A percentile compares a stretch with the other conserved stretches of the same genome.
These are phyloP conservation scores for Verasper variegatus DNA, from an alignment of 2,113 vertebrate species.

Conservation along the genomic window DNA sequence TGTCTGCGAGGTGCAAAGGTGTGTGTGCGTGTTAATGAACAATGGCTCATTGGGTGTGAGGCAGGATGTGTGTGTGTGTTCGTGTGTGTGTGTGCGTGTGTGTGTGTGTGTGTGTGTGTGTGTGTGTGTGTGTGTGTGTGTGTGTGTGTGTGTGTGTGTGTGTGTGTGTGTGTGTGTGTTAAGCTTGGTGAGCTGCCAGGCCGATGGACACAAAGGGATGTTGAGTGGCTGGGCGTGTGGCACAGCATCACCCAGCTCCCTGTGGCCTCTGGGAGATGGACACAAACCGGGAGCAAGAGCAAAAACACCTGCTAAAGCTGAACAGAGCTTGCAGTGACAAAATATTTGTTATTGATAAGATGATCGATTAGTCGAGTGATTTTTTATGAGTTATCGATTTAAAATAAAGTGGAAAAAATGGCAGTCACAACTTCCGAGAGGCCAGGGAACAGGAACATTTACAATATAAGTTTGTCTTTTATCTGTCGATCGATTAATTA, in stretches of 20 bases:
- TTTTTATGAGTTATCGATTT: neutral
- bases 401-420: neutral
- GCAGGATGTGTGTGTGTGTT: slow-evolving; percentile 37
- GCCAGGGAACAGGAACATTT: too few relatives aligned
- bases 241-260: slow-evolving; percentile 78
- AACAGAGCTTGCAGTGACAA: neutral
- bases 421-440: too few relatives aligned
- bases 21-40: slow-evolving; percentile 64
- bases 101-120: slow-evolving; percentile 66
- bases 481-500: too few relatives aligned
- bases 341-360: neutral
- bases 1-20: slow-evolving; percentile 44
- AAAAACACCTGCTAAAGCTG: too few relatives aligned
- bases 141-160: slow-evolving; percentile 53
- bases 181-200: slow-evolving; percentile 89
- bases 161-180: neutral
- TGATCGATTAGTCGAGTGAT: neutral
- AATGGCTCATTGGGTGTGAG: slow-evolving; percentile 48
- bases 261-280: slow-evolving; percentile 85
- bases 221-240: slow-evolving; percentile 91
- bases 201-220: slow-evolving; percentile 88
- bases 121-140: too few relatives aligned
- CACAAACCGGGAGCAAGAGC: slow-evolving; percentile 39
- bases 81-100: too few relatives aligned
- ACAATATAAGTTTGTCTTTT: neutral